Percentiles rank a stretch among this genome's conserved stretches.
These are phyloP conservation scores for Sturnira hondurensis DNA, from an alignment of 2,113 vertebrate genomes.

Conservation along the genomic window DNA sequence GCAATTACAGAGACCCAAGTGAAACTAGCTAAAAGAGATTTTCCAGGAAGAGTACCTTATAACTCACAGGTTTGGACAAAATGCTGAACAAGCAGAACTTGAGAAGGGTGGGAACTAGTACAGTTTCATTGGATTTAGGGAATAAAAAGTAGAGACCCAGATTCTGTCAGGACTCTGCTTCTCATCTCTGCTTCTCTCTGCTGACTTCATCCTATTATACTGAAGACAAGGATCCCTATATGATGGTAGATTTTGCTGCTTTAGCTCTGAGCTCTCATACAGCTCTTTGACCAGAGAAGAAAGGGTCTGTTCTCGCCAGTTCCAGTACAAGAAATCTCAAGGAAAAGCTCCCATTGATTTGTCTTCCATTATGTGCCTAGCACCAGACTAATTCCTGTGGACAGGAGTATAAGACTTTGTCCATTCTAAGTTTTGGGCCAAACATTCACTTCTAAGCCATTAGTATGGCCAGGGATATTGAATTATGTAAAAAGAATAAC, in stretches of 20 bases:
- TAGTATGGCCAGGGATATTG: neutral
- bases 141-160: neutral
- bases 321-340: neutral
- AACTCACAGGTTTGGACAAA: neutral
- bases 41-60: neutral
- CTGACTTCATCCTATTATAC: neutral
- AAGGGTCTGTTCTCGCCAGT: neutral
- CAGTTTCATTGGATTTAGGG: neutral
- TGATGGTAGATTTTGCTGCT: neutral
- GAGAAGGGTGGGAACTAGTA: neutral
- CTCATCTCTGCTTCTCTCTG: neutral
- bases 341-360: neutral
- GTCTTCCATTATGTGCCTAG: neutral
- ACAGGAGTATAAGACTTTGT: neutral
- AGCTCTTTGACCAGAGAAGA: neutral
- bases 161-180: neutral
- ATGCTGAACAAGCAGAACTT: neutral
- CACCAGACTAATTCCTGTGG: neutral
- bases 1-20: neutral
- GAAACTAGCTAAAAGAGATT: neutral
- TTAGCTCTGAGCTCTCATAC: neutral
- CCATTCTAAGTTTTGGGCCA: neutral
- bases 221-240: neutral
- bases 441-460: neutral
- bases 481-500: neutral